These are phyloP conservation scores for Catostylus mosaicus DNA, from an alignment of 30 jellyfish, hydroid and myxozoan genomes.

Conservation along the genomic window DNA sequence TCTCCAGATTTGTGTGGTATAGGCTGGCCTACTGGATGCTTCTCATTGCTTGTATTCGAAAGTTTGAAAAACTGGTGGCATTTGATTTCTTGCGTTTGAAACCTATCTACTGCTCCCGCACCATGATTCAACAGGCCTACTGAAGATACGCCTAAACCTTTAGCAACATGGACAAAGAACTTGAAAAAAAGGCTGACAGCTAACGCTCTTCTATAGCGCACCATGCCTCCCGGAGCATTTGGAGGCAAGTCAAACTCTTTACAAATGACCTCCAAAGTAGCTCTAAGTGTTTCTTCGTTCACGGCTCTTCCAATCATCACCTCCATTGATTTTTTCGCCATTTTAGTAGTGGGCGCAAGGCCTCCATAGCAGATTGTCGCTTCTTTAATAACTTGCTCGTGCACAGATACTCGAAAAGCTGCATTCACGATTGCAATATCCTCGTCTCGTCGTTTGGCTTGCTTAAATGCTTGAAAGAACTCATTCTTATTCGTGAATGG, in stretches of 20 bases:
- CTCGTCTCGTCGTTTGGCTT: conserved; percentile 50
- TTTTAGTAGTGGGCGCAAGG: conserved; percentile 27
- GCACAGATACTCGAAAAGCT: conserved; percentile 7
- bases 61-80: conserved; percentile 40
- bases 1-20: conserved; percentile 16
- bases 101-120: conserved; percentile 11
- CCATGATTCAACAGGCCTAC: background rate
- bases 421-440: conserved; percentile 56
- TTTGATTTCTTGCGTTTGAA: conserved; percentile 2
- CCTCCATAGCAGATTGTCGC: conserved; percentile 33
- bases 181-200: conserved; percentile 37
- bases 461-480: conserved; percentile 28
- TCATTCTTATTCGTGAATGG: conserved; percentile 25
- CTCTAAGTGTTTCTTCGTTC: conserved; percentile 1
- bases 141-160: background rate
- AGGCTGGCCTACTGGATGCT: conserved; percentile 32
- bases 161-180: conserved; percentile 31
- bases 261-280: conserved; percentile 5
- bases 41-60: background rate
- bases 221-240: conserved; percentile 54
- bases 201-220: conserved; percentile 36
- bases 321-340: conserved; percentile 24
- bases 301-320: background rate
- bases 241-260: conserved; percentile 37
- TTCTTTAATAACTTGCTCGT: background rate